Conservation (phyloP, 2,888 invertebrate species). For the Ptychoptera contaminata region DNA sequence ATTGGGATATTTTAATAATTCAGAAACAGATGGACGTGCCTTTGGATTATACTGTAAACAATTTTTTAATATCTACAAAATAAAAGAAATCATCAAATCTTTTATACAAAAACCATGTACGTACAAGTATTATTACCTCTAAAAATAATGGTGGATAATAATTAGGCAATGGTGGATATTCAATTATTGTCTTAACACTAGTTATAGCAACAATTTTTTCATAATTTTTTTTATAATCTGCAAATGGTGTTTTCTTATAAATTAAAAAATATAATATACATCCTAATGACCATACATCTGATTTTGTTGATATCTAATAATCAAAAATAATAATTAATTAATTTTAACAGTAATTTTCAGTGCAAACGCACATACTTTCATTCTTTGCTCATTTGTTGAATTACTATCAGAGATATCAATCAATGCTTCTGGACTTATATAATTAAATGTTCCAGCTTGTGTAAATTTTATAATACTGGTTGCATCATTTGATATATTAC, state of each 20-base stretch:
- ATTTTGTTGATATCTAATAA: slow-evolving; percentile 67
- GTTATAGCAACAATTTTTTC: slow-evolving; percentile 65
- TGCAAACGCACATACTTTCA: slow-evolving; percentile 23
- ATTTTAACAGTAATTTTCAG: not conserved
- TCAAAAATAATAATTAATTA: slow-evolving; percentile 5
- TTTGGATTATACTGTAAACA: slow-evolving; percentile 29
- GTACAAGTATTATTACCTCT: too few relatives aligned
- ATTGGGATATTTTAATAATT: slow-evolving; percentile 28
- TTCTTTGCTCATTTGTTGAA: slow-evolving; percentile 32
- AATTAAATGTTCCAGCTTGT: slow-evolving; percentile 81
- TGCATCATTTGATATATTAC: slow-evolving; percentile 69
- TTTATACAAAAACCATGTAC: too few relatives aligned
- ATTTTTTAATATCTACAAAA: slow-evolving; percentile 23
- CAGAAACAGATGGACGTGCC: slow-evolving; percentile 24
- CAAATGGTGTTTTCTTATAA: slow-evolving; percentile 83
- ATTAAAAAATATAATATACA: slow-evolving; percentile 89
- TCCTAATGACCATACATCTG: slow-evolving; percentile 96
- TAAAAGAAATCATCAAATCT: slow-evolving; percentile 1
- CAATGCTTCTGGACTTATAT: slow-evolving; percentile 91
- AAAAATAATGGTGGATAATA: slow-evolving; percentile 31
- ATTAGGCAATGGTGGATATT: slow-evolving; percentile 46
- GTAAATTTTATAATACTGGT: slow-evolving; percentile 76
- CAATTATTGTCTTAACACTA: slow-evolving; percentile 54
- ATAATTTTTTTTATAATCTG: slow-evolving; percentile 54
- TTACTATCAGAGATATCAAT: slow-evolving; percentile 39